These are phyloP conservation scores for Psix sp. DNA, from an alignment of 1,140 invertebrate genomes.

Conservation along the genomic window DNA sequence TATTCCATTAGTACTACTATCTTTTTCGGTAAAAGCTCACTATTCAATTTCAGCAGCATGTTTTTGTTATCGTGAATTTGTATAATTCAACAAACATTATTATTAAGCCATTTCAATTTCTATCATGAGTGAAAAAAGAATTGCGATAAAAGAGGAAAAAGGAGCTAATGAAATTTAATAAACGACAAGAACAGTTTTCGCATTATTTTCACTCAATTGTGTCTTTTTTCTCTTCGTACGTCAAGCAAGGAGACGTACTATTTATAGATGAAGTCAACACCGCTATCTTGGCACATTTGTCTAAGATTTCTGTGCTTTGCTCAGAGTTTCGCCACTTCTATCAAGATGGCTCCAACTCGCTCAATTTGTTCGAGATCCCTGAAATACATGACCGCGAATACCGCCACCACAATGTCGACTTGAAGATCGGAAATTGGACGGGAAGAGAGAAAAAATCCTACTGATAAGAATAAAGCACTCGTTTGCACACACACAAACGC, in stretches of 20 bases:
- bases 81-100: too few species aligned
- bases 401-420: constrained; percentile 43
- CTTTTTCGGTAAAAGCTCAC: too few species aligned
- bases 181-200: constrained; percentile 26
- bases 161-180: constrained; percentile 30
- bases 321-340: constrained; percentile 55
- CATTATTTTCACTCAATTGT: constrained; percentile 27
- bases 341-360: constrained; percentile 59
- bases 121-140: too few species aligned
- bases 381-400: constrained; percentile 60
- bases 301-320: constrained; percentile 54
- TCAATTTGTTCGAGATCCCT: constrained; percentile 53
- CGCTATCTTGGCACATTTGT: constrained; percentile 53
- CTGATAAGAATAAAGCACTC: constrained; percentile 52
- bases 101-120: too few species aligned
- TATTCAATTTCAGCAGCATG: too few species aligned
- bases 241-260: constrained; percentile 27
- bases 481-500: constrained; percentile 23
- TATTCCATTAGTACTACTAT: too few species aligned
- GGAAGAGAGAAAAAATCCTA: constrained; percentile 60
- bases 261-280: constrained; percentile 58
- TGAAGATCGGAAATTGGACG: constrained; percentile 47
- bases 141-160: constrained; percentile 3
- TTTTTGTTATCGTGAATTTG: too few species aligned
- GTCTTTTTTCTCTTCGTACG: constrained; percentile 8